phyloP scores from a whole-genome alignment of 2,113 vertebrate species.

The zebrafish (Danio rerio) region GRCz12tu NC_133197.1:11284001-11284500 shows the following conservation, averaged over 20 bases:
- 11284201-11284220: slow-evolving; percentile 87
- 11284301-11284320: no score
- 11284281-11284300: no score
- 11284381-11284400: no score
- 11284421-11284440: no score
- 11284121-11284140: background rate
- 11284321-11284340: no score
- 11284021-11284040: background rate
- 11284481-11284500: no score
- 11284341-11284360: no score
- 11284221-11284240: slow-evolving; percentile 88
- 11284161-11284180: slow-evolving; percentile 86
- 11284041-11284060: background rate
- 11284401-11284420: no score
- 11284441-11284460: no score
- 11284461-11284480: no score
- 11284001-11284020: background rate
- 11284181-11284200: slow-evolving; percentile 93
- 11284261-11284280: slow-evolving; percentile 12
- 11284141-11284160: slow-evolving; percentile 21
- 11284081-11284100: background rate
- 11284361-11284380: no score
- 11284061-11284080: background rate
- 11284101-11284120: background rate
- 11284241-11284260: slow-evolving; percentile 92